Percentiles rank a stretch among this genome's conserved stretches.
Evolutionary conservation across 37 sponge, comb jelly and placozoan species (phyloP).

Genomic region (Ephydatia muelleri): DNA sequence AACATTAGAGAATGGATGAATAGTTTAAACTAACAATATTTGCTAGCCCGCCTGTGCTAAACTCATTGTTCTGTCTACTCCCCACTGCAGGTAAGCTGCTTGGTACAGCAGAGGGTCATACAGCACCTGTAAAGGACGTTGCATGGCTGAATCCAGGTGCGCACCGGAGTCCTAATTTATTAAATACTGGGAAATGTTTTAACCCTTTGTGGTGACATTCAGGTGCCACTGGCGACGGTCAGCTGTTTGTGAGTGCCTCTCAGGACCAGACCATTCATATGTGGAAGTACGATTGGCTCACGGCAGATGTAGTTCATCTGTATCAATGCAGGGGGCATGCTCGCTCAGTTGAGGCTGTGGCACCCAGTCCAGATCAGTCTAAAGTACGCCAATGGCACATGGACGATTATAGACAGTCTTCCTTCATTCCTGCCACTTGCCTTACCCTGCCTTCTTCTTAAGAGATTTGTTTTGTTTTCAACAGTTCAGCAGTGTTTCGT

Average conservation of each 20-base stretch:
- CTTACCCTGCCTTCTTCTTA: not conserved
- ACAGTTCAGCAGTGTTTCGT: conserved; percentile 75
- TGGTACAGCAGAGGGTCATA: conserved; percentile 42
- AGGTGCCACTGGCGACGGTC: conserved; percentile 8
- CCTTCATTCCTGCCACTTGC: not conserved
- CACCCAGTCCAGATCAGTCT: conserved; percentile 44
- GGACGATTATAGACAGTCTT: not conserved
- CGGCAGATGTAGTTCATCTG: not conserved
- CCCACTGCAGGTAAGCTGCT: conserved; percentile 18
- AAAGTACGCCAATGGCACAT: conserved; percentile 10
- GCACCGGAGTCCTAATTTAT: not conserved
- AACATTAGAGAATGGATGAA: no score
- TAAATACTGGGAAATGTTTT: no score
- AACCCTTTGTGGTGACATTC: not conserved
- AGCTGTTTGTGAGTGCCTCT: conserved; percentile 67
- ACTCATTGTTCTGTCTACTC: no score
- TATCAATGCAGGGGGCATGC: conserved; percentile 80
- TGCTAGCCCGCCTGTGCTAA: no score
- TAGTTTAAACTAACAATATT: no score
- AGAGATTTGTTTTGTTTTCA: not conserved
- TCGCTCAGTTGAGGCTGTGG: conserved; percentile 67
- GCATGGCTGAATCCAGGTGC: conserved; percentile 42
- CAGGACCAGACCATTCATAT: conserved; percentile 77
- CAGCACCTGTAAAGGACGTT: conserved; percentile 65
- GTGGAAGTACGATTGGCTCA: conserved; percentile 42